Base-by-base conservation (phyloP, 2,113 vertebrate species). In the Scytalopus superciliaris region DNA sequence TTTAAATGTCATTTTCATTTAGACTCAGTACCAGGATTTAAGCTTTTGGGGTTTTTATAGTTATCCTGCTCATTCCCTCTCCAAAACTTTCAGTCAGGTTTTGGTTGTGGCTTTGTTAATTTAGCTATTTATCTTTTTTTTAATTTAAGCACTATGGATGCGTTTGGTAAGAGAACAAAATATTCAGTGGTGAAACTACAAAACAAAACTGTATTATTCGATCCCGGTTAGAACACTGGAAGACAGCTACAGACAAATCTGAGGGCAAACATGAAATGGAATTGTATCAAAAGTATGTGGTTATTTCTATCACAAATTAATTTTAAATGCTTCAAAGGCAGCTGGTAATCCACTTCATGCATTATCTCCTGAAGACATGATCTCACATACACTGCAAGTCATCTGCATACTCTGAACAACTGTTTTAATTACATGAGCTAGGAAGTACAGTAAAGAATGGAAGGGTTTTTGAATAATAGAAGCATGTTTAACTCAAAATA, bases 91-190 rank as follows among this genome's bases (percentile, higher is more conserved):
- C 75, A 68, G 44, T 56, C 24, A 66, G 24, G 37, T 73, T 56
- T 93, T 49, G 10, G 1, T 53, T 59, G 8, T 33, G 12, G 6
- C 7, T 55, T 25, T 22, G 3, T 28, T 81, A 0, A 4, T 30
- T 84, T 66, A 12, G 35, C 50, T 7, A 7, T 49, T 49, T 50
- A 7, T 25, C 25, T 24, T 50, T 50, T 30, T 68, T 60, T 40
- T 55, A 4, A 67, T 40, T 77, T 42, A 35, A 66, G 30, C 12
- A 10, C 33, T n/a, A 14, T 19, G 7, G 6, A 45, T 0, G 0
- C 16, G 6, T 39, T 53, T 39, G 25, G 16, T 75, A 81, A 67
- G 11, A 77, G n/a, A 70, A 83, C 3, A 68, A 81, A 53, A 21
- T 5, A 16, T 2, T 23, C 12, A 62, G 4, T 2, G 25, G 25